phyloP scores from a whole-genome alignment of 2,113 vertebrate genomes.

The Echinops telfairi region DNA sequence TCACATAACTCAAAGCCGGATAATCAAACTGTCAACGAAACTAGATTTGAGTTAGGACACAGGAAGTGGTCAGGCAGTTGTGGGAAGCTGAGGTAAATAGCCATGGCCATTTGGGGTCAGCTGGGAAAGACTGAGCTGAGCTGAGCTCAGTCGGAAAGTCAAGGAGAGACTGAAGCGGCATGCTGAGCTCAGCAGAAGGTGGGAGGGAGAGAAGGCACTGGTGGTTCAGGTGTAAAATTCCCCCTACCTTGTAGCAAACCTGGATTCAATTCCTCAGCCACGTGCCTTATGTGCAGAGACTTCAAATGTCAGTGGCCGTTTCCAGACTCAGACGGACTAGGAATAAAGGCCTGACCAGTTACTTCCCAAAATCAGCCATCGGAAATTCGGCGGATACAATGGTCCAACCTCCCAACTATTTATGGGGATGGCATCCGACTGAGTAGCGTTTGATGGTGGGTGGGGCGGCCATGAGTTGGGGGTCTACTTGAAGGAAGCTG shows the following conservation, averaged over 20 bases:
- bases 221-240: background rate
- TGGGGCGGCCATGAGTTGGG: background rate
- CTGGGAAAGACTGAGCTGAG: background rate
- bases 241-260: background rate
- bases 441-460: background rate
- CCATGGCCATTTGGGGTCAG: background rate
- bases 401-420: no score
- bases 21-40: background rate
- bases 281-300: background rate
- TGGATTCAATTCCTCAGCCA: background rate
- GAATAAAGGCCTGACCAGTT: background rate
- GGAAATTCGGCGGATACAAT: no score
- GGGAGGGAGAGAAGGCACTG: background rate
- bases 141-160: background rate
- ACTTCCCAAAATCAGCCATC: background rate
- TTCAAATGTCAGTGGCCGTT: background rate
- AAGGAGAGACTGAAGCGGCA: background rate
- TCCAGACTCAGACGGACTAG: background rate
- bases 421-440: no score
- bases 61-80: background rate
- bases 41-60: background rate
- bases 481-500: background rate
- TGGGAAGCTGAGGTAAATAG: no score
- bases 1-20: accelerated
- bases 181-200: no score